These are phyloP conservation scores for Penelope pileata DNA, from an alignment of 2,113 vertebrate genomes.

Conservation along the genomic window DNA sequence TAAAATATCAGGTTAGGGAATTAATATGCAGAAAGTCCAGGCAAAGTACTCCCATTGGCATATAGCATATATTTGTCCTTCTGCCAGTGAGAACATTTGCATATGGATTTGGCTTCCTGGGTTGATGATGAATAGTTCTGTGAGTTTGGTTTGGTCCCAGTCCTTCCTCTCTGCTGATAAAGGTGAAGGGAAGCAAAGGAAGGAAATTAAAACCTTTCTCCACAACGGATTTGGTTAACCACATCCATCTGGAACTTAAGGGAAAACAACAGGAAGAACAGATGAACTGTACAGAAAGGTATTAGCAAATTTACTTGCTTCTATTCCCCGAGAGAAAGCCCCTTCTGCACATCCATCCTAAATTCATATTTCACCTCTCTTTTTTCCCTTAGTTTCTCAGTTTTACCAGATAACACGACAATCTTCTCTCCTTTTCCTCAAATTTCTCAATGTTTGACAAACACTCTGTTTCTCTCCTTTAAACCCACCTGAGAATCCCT, in stretches of 20 bases:
- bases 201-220: not conserved
- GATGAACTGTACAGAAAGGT: not conserved
- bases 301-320: not conserved
- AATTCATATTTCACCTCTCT: not conserved
- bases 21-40: not conserved
- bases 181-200: not conserved
- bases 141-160: not conserved
- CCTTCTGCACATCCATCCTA: not conserved
- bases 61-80: not conserved
- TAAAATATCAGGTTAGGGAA: not conserved
- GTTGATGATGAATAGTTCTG: not conserved
- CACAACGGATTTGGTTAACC: not conserved
- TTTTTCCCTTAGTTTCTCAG: not conserved
- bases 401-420: not conserved
- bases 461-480: not conserved
- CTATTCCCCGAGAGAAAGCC: not conserved
- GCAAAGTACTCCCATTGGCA: not conserved
- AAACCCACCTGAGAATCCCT: not conserved
- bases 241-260: not conserved
- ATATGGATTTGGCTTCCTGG: not conserved
- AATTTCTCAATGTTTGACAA: not conserved
- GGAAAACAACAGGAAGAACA: not conserved
- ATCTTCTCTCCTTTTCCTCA: not conserved
- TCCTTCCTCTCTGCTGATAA: not conserved
- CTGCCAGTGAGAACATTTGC: not conserved